Evolutionary conservation across 2,113 vertebrate genomes (phyloP).

Genomic region (Nothoprocta perdicaria): DNA sequence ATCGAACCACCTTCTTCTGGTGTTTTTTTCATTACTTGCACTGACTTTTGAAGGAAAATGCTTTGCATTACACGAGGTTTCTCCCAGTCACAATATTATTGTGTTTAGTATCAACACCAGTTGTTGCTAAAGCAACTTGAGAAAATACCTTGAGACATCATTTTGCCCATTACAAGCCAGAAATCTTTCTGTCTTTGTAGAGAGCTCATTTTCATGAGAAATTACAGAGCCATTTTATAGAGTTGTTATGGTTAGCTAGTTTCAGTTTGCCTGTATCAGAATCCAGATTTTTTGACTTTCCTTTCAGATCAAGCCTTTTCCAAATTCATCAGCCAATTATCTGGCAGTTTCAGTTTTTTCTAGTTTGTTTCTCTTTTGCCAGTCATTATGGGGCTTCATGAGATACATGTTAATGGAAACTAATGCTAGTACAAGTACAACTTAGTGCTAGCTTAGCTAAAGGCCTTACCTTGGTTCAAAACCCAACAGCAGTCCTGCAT

Average conservation of each 20-base stretch:
- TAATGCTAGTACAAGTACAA: not conserved
- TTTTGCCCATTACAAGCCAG: not conserved
- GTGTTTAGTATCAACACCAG: too few species aligned
- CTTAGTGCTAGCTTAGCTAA: not conserved
- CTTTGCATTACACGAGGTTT: not conserved
- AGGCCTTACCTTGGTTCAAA: not conserved
- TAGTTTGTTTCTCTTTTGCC: not conserved
- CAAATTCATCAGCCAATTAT: not conserved
- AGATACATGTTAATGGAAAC: not conserved
- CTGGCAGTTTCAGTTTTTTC: not conserved
- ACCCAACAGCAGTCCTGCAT: not conserved
- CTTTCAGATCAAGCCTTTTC: not conserved
- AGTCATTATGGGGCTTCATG: not conserved
- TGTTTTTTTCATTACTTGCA: not conserved
- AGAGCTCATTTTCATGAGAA: not conserved
- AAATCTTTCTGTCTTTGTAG: not conserved
- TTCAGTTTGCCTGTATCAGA: not conserved
- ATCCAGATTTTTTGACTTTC: accelerated
- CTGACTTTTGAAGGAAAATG: not conserved
- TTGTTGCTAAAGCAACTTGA: not conserved
- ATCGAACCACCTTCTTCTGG: not conserved
- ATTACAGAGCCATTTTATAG: not conserved
- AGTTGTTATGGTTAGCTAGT: not conserved
- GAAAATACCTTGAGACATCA: not conserved
- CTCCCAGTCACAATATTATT: not conserved